Evolutionary conservation across 2,113 vertebrate genomes (phyloP).

Genomic region (Montifringilla adamsi): DNA sequence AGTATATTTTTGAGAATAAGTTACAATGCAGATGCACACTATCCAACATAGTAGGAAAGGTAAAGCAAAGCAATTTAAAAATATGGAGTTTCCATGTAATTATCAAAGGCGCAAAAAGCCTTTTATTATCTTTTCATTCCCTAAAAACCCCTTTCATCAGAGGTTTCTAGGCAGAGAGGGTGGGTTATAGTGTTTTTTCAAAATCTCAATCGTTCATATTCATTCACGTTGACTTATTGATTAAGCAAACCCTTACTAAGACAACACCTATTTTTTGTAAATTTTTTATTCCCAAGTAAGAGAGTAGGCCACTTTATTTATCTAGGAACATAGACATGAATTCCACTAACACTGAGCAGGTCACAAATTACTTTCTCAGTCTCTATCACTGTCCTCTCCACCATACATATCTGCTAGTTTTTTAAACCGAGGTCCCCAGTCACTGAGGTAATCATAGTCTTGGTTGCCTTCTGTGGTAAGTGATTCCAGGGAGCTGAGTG

Average conservation of each 20-base stretch:
- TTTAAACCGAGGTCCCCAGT: slow-evolving; percentile 81
- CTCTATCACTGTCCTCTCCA: slow-evolving; percentile 76
- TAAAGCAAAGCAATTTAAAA: slow-evolving; percentile 66
- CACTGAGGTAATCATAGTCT: slow-evolving; percentile 78
- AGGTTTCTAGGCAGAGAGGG: slow-evolving; percentile 63
- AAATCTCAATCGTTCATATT: slow-evolving; percentile 47
- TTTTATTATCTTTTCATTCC: slow-evolving; percentile 63
- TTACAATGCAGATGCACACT: slow-evolving; percentile 59
- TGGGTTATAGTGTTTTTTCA: background rate
- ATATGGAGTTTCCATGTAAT: slow-evolving; percentile 23
- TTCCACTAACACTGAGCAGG: slow-evolving; percentile 29
- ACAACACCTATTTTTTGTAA: slow-evolving; percentile 70
- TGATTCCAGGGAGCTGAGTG: slow-evolving; percentile 80
- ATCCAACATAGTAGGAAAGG: slow-evolving; percentile 63
- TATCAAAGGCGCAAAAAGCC: slow-evolving; percentile 79
- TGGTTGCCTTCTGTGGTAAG: slow-evolving; percentile 73
- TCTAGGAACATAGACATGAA: slow-evolving; percentile 53
- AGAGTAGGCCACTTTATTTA: slow-evolving; percentile 63
- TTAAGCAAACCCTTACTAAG: slow-evolving; percentile 75
- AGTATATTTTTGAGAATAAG: slow-evolving; percentile 51
- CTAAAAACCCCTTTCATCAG: slow-evolving; percentile 34
- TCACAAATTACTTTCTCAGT: slow-evolving; percentile 63
- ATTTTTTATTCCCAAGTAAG: slow-evolving; percentile 21
- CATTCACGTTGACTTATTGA: slow-evolving; percentile 68
- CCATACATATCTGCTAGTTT: slow-evolving; percentile 82